These are phyloP conservation scores for Apodemus sylvaticus DNA, from an alignment of 2,113 vertebrate genomes.

Conservation along the genomic window DNA sequence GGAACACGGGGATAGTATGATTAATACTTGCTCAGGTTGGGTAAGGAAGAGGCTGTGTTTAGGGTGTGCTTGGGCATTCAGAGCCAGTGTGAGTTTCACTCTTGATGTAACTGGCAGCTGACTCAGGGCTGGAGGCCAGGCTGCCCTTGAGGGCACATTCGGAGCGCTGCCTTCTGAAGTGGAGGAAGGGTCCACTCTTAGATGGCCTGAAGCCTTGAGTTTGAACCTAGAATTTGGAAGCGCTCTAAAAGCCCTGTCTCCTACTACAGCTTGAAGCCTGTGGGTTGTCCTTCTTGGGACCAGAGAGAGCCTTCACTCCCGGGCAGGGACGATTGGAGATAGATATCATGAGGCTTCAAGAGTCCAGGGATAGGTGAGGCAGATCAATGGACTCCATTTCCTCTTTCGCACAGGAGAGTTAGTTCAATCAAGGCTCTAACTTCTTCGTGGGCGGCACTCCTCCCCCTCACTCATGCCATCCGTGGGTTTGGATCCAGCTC, in stretches of 20 bases:
- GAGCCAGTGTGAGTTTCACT: background rate
- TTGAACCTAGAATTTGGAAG: background rate
- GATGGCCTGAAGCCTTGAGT: background rate
- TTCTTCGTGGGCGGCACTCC: background rate
- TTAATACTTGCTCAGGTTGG: background rate
- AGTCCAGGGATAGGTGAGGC: background rate
- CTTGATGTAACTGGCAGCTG: background rate
- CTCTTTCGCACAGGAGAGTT: background rate
- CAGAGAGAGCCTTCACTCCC: slow-evolving; percentile 21
- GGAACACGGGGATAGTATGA: background rate
- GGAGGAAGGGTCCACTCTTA: background rate
- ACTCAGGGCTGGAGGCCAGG: background rate
- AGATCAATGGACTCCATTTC: background rate
- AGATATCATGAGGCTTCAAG: background rate
- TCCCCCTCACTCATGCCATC: background rate
- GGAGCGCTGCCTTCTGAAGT: background rate
- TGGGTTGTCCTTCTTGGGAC: background rate
- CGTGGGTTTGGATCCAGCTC: background rate
- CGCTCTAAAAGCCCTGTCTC: background rate
- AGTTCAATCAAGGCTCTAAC: background rate
- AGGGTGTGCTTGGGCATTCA: background rate
- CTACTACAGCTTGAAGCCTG: background rate
- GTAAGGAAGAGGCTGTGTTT: background rate
- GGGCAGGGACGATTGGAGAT: background rate
- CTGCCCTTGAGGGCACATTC: slow-evolving; percentile 40